phyloP scores from a whole-genome alignment of 2,113 vertebrate genomes.

The Dascyllus trimaculatus region DNA sequence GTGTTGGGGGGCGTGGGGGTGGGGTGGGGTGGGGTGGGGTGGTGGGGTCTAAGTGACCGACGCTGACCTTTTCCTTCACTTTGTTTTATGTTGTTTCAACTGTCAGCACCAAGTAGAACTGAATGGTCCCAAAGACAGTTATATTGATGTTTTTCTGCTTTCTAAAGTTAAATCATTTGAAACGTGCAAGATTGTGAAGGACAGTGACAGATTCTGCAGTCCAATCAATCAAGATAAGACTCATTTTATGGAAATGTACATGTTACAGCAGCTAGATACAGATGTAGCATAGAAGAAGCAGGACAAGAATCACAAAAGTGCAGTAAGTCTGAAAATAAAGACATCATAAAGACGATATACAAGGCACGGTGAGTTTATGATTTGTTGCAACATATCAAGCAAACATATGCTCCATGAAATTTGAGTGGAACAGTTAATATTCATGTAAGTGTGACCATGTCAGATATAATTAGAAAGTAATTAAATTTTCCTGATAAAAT shows the following conservation, averaged over 20 bases:
- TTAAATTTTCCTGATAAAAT: neutral
- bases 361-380: neutral
- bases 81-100: neutral
- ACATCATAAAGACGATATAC: too few relatives aligned
- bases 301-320: too few relatives aligned
- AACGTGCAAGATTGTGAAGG: neutral
- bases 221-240: too few relatives aligned
- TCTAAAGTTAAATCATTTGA: neutral
- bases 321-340: too few relatives aligned
- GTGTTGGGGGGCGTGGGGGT: too few relatives aligned
- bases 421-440: too few relatives aligned
- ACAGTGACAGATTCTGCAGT: neutral
- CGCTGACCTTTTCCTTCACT: neutral
- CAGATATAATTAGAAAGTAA: neutral
- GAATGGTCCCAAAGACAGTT: neutral
- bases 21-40: too few relatives aligned
- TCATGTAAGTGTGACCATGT: too few relatives aligned
- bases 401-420: neutral
- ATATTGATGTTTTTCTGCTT: neutral
- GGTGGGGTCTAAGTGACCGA: conserved; percentile 2
- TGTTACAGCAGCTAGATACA: too few relatives aligned
- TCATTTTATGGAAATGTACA: too few relatives aligned
- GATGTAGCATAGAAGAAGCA: too few relatives aligned
- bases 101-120: neutral
- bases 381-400: neutral